Conservation (phyloP, 1,140 invertebrate species). For the Colletes gigas region DNA sequence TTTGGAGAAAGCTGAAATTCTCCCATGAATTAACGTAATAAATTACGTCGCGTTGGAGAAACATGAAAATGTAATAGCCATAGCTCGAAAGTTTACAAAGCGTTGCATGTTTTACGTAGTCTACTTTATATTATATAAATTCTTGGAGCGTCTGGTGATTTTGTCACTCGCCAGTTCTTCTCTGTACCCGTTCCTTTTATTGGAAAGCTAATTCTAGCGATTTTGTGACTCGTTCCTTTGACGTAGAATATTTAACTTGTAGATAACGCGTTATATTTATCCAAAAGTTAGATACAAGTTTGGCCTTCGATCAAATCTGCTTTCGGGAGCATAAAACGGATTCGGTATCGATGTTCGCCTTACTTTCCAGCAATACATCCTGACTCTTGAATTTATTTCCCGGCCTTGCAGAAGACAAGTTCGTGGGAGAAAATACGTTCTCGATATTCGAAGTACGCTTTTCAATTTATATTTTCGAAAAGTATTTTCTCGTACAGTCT, state of each 20-base stretch:
- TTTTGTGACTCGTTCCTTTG: background rate
- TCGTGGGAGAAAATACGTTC: background rate
- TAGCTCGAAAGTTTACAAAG: background rate
- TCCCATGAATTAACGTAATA: background rate
- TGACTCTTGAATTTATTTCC: slow-evolving; percentile 30
- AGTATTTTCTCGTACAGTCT: no score
- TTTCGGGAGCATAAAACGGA: slow-evolving; percentile 51
- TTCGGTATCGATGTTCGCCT: slow-evolving; percentile 51
- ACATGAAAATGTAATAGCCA: background rate
- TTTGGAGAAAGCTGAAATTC: background rate
- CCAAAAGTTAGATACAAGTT: slow-evolving; percentile 22
- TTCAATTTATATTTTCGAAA: background rate
- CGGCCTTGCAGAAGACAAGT: background rate
- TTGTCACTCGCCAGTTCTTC: no score
- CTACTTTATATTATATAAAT: background rate
- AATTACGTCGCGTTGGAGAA: background rate
- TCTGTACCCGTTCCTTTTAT: background rate
- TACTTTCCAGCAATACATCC: slow-evolving; percentile 47
- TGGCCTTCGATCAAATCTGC: slow-evolving; percentile 15
- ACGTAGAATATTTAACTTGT: slow-evolving; percentile 20
- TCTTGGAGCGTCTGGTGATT: background rate
- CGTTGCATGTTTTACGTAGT: background rate
- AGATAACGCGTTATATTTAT: slow-evolving; percentile 61
- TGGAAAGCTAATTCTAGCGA: slow-evolving; percentile 2
- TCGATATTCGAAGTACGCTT: background rate